Evolutionary conservation across 2,797 vertebrate genomes (phyloP).

Genomic region (Hoplostethus atlanticus): DNA sequence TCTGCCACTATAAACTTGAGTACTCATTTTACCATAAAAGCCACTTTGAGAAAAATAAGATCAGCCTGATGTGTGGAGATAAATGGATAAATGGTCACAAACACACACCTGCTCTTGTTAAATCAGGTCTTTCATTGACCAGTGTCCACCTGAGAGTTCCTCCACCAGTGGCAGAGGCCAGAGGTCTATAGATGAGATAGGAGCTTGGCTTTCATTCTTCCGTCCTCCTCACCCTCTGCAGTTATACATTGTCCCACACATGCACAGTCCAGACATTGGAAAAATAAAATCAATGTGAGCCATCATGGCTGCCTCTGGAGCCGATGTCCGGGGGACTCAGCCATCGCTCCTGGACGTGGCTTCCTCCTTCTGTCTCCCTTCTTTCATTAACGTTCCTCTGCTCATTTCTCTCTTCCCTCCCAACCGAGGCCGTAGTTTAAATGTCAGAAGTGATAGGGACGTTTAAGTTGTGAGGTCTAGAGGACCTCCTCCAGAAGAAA

Average conservation of each 20-base stretch:
- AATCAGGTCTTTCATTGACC: too few relatives aligned
- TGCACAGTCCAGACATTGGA: slow-evolving; percentile 41
- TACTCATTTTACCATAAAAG: background rate
- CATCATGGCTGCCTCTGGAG: slow-evolving; percentile 48
- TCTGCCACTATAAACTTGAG: background rate
- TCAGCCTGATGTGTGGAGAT: background rate
- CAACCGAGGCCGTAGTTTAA: too few relatives aligned
- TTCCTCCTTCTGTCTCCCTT: background rate
- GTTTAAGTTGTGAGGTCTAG: too few relatives aligned
- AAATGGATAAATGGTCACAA: too few relatives aligned
- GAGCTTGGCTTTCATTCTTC: slow-evolving; percentile 38
- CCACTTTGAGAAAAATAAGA: background rate
- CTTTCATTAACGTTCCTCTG: background rate
- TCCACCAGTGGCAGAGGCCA: slow-evolving; percentile 7
- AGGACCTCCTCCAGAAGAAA: too few relatives aligned
- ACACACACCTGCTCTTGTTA: too few relatives aligned
- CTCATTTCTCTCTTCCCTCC: background rate
- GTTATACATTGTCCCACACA: slow-evolving; percentile 18
- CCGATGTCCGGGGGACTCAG: slow-evolving; percentile 44
- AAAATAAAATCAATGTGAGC: slow-evolving; percentile 65
- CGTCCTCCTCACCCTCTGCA: slow-evolving; percentile 10
- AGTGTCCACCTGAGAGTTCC: background rate
- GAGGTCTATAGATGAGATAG: background rate
- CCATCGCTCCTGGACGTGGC: slow-evolving; percentile 28
- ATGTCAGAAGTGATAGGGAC: too few relatives aligned